Conservation (phyloP, 2,888 invertebrate species). For the Diogma glabrata region DNA sequence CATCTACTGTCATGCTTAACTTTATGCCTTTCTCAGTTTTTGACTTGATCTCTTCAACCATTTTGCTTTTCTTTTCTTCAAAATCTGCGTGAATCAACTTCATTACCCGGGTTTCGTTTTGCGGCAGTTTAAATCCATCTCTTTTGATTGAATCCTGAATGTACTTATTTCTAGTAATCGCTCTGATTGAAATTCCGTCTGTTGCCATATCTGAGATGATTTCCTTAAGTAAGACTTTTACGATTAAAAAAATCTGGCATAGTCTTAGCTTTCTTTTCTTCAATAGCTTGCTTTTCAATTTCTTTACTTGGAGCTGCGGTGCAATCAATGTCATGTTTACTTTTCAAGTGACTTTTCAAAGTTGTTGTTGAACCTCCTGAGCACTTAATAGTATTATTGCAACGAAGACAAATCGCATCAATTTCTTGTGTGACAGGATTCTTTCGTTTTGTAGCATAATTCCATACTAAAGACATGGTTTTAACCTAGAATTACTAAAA, state of each 20-base stretch:
- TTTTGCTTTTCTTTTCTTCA: not conserved
- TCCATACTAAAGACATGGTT: conserved; percentile 7
- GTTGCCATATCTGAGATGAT: conserved; percentile 4
- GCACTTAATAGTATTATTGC: conserved; percentile 3
- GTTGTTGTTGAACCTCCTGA: conserved; percentile 8
- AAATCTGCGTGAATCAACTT: not conserved
- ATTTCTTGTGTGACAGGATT: conserved; percentile 8
- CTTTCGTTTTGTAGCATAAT: conserved; percentile 8
- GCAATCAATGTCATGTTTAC: conserved; percentile 3
- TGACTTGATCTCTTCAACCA: not conserved
- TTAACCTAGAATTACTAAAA: not conserved
- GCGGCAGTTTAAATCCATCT: not conserved
- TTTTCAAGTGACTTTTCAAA: conserved; percentile 7
- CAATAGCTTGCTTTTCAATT: not conserved
- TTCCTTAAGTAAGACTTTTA: not conserved
- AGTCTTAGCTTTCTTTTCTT: conserved; percentile 2
- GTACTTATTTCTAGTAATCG: conserved; percentile 6
- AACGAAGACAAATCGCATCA: not conserved
- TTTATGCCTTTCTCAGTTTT: conserved; percentile 3
- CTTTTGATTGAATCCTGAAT: not conserved
- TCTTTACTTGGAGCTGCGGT: not conserved
- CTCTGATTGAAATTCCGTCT: conserved; percentile 4
- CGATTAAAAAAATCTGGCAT: conserved; percentile 3
- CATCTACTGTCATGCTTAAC: conserved; percentile 1
- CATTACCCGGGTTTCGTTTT: conserved; percentile 2